These are phyloP conservation scores for Neofelis nebulosa DNA, from an alignment of 2,113 vertebrate genomes.

Conservation along the genomic window DNA sequence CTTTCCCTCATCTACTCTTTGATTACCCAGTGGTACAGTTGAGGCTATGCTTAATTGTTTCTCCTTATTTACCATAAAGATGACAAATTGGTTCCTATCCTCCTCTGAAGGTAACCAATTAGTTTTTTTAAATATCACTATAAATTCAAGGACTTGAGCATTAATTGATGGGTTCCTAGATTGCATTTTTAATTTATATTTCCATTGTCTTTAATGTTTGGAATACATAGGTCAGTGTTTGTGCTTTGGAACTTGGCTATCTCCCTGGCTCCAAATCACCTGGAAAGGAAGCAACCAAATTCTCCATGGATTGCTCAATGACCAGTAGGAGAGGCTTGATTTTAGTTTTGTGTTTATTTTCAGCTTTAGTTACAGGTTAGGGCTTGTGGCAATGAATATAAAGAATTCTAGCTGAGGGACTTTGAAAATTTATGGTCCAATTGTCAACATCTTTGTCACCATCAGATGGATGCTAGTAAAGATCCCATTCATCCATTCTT, in stretches of 20 bases:
- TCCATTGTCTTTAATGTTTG: background rate
- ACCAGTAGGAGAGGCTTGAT: background rate
- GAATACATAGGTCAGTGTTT: background rate
- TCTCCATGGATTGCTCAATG: background rate
- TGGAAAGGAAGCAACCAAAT: background rate
- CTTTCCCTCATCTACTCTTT: background rate
- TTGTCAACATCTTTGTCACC: background rate
- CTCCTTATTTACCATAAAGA: background rate
- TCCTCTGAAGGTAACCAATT: background rate
- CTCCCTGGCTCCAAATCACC: background rate
- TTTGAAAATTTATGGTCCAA: background rate
- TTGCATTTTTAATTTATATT: background rate
- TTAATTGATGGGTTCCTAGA: background rate
- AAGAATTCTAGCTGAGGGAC: background rate
- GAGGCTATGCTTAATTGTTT: background rate
- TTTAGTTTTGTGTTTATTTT: background rate
- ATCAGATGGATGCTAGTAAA: background rate
- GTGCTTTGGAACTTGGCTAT: background rate
- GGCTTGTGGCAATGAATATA: background rate
- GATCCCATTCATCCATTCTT: background rate
- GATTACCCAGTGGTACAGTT: background rate
- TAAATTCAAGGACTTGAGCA: conserved; percentile 4
- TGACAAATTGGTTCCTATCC: background rate
- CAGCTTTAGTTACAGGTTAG: background rate
- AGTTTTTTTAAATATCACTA: background rate